These are phyloP conservation scores for Onychomys leucogaster DNA, from an alignment of 2,797 vertebrate genomes.

Conservation along the genomic window DNA sequence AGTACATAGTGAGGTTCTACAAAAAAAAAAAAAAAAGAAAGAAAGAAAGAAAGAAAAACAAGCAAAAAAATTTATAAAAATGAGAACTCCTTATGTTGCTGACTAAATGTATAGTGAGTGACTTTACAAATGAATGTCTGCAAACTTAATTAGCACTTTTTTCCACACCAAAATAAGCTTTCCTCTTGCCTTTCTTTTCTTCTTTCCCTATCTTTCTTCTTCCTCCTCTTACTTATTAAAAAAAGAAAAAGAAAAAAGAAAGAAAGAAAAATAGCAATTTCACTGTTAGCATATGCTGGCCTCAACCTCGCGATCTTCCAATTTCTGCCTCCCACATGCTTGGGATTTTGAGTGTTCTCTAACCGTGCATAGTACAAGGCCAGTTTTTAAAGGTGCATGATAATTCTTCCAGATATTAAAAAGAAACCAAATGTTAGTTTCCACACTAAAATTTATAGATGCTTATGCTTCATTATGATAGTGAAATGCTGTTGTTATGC, in stretches of 20 bases:
- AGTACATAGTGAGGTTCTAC: not conserved
- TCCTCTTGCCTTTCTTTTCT: not conserved
- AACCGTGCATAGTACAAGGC: not conserved
- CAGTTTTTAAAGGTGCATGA: constrained; percentile 6
- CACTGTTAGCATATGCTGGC: not conserved
- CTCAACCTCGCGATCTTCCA: not conserved
- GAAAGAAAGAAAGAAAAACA: not conserved
- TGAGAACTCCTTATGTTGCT: not conserved
- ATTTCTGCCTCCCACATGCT: not conserved
- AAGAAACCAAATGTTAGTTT: not conserved
- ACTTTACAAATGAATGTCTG: constrained; percentile 3
- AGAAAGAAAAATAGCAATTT: not conserved
- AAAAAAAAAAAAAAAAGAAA: not conserved
- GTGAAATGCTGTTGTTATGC: not conserved
- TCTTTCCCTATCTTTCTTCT: not conserved
- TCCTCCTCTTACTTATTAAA: not conserved
- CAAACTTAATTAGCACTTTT: not conserved
- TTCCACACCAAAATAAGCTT: not conserved
- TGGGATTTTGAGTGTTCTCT: no score
- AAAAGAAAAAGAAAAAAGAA: not conserved
- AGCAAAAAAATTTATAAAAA: not conserved
- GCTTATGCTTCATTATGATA: not conserved
- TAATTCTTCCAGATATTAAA: not conserved
- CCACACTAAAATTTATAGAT: not conserved
- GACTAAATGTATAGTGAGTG: not conserved